A percentile compares a stretch with the other conserved stretches of the same genome.
Conservation (phyloP, 2,888 invertebrate genomes). For the Stenodera caucasica region DNA sequence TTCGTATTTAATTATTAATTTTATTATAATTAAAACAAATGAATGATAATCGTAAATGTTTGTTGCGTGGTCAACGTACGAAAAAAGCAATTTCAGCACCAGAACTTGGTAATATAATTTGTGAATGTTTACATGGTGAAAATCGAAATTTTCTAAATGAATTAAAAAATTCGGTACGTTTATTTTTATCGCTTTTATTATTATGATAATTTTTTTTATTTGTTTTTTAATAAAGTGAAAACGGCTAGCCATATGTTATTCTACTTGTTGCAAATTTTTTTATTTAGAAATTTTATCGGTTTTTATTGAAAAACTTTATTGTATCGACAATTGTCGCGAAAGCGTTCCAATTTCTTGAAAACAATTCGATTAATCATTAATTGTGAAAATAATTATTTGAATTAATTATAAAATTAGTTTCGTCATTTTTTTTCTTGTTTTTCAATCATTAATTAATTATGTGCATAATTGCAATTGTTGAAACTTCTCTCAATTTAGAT, state of each 20-base stretch:
- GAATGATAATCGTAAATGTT: conserved; percentile 15
- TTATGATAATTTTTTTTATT: background rate
- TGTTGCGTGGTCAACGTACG: conserved; percentile 19
- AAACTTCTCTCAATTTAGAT: background rate
- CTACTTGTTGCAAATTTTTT: too few species aligned
- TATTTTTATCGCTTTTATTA: background rate
- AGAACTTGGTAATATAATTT: conserved; percentile 17
- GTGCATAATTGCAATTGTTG: background rate
- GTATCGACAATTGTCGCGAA: conserved; percentile 6
- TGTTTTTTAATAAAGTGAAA: conserved; percentile 9
- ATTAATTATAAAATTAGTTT: background rate
- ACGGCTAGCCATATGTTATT: background rate
- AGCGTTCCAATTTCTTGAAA: conserved; percentile 8
- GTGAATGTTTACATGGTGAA: conserved; percentile 20
- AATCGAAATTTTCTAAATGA: background rate
- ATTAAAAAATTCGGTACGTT: conserved; percentile 12
- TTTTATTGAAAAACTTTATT: too few species aligned
- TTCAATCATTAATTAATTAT: background rate
- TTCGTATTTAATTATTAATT: background rate
- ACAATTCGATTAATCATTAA: background rate
- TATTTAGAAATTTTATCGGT: too few species aligned
- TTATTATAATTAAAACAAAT: too few species aligned
- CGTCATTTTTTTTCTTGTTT: too few species aligned
- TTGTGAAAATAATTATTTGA: too few species aligned
- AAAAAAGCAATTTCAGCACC: conserved; percentile 21